Conservation (phyloP, 1,140 invertebrate genomes). For the Colletes gigas region DNA sequence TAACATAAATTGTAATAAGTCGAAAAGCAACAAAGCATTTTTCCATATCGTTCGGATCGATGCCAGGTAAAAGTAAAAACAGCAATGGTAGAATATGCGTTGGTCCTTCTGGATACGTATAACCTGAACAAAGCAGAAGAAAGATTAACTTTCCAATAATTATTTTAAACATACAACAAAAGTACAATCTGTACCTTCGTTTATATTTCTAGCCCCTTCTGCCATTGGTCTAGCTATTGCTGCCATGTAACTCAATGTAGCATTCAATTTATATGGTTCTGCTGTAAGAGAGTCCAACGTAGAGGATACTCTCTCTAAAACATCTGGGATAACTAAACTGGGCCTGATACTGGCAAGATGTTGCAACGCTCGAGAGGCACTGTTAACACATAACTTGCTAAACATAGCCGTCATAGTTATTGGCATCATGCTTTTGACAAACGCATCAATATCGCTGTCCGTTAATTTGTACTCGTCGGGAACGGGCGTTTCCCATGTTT, state of each 20-base stretch:
- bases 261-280: slow-evolving; percentile 92
- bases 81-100: slow-evolving; percentile 91
- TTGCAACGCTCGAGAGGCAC: slow-evolving; percentile 87
- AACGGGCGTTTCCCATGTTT: slow-evolving; percentile 86
- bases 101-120: slow-evolving; percentile 88
- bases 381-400: slow-evolving; percentile 85
- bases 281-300: slow-evolving; percentile 92
- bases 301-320: slow-evolving; percentile 90
- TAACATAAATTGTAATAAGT: slow-evolving; percentile 89
- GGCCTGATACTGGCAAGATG: slow-evolving; percentile 90
- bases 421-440: slow-evolving; percentile 88
- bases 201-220: slow-evolving; percentile 82
- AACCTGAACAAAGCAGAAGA: slow-evolving; percentile 58
- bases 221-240: slow-evolving; percentile 87
- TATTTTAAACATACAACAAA: neutral
- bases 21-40: slow-evolving; percentile 92
- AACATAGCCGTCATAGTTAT: slow-evolving; percentile 89
- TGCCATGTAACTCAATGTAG: slow-evolving; percentile 89
- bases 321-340: slow-evolving; percentile 90
- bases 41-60: slow-evolving; percentile 94
- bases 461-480: slow-evolving; percentile 88
- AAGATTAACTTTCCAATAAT: slow-evolving; percentile 1
- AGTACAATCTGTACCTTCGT: slow-evolving; percentile 63
- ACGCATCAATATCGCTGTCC: slow-evolving; percentile 91
- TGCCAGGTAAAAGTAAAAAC: slow-evolving; percentile 90